phyloP scores from a whole-genome alignment of 2,113 vertebrate genomes.

The Piprites chloris region DNA sequence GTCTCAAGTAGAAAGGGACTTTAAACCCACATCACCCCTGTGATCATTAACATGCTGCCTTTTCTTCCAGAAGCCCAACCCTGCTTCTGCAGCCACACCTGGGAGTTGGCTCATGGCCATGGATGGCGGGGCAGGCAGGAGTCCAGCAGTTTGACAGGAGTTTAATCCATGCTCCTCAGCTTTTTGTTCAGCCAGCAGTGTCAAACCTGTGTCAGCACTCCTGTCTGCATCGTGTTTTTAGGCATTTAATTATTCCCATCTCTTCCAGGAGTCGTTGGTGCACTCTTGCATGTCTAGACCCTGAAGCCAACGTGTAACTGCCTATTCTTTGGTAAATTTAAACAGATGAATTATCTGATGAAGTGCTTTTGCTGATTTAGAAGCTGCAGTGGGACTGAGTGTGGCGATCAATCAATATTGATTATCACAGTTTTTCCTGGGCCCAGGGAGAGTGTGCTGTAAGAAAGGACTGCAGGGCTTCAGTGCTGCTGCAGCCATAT shows the following conservation, averaged over 20 bases:
- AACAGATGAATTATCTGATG: constrained; percentile 15
- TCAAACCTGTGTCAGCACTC: neutral
- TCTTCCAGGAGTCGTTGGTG: neutral
- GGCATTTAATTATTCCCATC: constrained; percentile 4
- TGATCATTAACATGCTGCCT: neutral
- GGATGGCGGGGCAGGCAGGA: neutral
- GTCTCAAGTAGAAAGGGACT: neutral
- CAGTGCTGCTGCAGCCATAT: neutral
- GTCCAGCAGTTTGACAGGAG: neutral
- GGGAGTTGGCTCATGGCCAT: neutral
- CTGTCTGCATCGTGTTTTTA: neutral
- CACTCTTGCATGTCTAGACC: neutral
- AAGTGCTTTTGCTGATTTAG: constrained; percentile 30
- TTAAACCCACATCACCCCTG: neutral
- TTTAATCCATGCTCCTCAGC: neutral
- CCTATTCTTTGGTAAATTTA: constrained; percentile 7
- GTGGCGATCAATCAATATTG: constrained; percentile 20
- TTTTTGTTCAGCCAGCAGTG: neutral
- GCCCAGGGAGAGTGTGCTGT: neutral
- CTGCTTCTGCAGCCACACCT: neutral
- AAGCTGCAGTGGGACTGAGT: neutral
- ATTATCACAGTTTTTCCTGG: constrained; percentile 34
- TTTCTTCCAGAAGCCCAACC: neutral
- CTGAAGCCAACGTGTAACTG: neutral
- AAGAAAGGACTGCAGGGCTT: neutral